Conservation (phyloP, 1,140 invertebrate genomes). For the Centruroides sculpturatus region DNA sequence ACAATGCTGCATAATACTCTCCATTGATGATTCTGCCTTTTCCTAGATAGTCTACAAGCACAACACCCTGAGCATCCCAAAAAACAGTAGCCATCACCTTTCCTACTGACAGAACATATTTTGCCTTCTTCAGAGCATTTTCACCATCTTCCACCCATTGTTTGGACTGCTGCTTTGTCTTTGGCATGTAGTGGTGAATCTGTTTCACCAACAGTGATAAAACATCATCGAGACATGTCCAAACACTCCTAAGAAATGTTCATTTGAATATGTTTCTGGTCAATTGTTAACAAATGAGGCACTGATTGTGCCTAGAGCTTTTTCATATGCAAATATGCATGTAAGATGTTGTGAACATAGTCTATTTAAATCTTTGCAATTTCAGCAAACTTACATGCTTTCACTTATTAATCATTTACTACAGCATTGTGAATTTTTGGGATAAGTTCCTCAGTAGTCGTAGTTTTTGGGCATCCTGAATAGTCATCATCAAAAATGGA, state of each 20-base stretch:
- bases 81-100: conserved; percentile 26
- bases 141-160: conserved; percentile 21
- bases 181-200: conserved; percentile 28
- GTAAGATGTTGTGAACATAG: too few species aligned
- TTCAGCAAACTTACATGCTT: too few species aligned
- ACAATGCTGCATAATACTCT: conserved; percentile 10
- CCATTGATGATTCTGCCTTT: conserved; percentile 14
- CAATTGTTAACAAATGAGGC: too few species aligned
- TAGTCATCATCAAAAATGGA: too few species aligned
- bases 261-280: too few species aligned
- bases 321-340: too few species aligned
- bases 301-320: too few species aligned
- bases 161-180: conserved; percentile 26
- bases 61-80: conserved; percentile 18
- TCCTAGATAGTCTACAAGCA: conserved; percentile 18
- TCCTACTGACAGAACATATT: conserved; percentile 23
- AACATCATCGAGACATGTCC: conserved; percentile 20
- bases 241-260: conserved; percentile 13
- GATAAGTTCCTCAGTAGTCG: too few species aligned
- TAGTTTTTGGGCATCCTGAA: too few species aligned
- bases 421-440: too few species aligned
- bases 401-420: too few species aligned
- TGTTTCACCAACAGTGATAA: conserved; percentile 28
- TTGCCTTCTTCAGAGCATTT: conserved; percentile 24
- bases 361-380: too few species aligned